These are phyloP conservation scores for Puffinus mauretanicus DNA, from an alignment of 2,113 vertebrate genomes.

Conservation along the genomic window DNA sequence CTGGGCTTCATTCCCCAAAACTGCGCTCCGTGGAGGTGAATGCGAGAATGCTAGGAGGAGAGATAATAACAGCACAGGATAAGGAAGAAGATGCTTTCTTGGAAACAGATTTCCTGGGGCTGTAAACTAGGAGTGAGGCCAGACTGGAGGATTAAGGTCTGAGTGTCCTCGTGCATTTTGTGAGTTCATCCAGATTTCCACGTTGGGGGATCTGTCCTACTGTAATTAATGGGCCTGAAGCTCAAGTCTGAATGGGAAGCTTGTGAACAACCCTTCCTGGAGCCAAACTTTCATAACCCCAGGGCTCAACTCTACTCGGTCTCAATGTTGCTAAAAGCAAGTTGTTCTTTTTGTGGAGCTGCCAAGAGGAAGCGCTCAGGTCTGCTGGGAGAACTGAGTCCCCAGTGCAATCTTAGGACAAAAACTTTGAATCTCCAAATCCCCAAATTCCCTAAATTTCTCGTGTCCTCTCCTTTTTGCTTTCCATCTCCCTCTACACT, in stretches of 20 bases:
- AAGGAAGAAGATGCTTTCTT: not conserved
- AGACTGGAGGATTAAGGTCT: slow-evolving; percentile 15
- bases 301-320: not conserved
- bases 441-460: not conserved
- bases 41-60: not conserved
- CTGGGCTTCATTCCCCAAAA: not conserved
- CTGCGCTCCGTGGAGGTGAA: accelerated
- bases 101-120: slow-evolving; percentile 15
- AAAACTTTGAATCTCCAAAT: not conserved
- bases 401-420: not conserved
- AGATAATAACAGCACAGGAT: not conserved
- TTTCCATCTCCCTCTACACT: not conserved
- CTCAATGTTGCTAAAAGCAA: not conserved
- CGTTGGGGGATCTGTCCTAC: not conserved
- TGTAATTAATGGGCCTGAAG: slow-evolving; percentile 25
- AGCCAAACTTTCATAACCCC: not conserved
- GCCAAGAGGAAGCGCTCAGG: not conserved
- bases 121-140: not conserved
- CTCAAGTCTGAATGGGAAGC: not conserved
- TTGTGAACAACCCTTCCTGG: not conserved
- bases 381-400: not conserved
- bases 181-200: slow-evolving; percentile 42
- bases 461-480: not conserved
- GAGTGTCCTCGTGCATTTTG: not conserved
- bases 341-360: not conserved